These are phyloP conservation scores for Xestia rhomboidea DNA, from an alignment of 2,888 invertebrate genomes.

Conservation along the genomic window DNA sequence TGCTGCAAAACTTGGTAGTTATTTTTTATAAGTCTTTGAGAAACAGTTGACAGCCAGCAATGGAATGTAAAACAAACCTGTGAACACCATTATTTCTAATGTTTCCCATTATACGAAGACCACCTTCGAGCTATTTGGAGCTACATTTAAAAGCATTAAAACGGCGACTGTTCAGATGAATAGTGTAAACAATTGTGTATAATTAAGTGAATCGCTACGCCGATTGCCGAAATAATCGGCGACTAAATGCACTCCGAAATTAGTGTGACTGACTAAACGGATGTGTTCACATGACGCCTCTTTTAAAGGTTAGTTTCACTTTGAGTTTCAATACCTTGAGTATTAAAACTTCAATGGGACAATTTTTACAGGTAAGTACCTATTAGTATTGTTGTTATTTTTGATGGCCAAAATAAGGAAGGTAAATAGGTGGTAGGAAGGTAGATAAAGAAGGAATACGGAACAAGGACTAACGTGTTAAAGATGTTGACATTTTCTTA, in stretches of 20 bases:
- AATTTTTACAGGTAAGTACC: background rate
- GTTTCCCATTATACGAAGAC: conserved; percentile 60
- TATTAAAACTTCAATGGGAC: conserved; percentile 1
- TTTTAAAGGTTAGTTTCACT: conserved; percentile 28
- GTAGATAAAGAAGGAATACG: background rate
- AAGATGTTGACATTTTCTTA: background rate
- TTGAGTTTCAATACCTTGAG: conserved; percentile 8
- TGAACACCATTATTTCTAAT: conserved; percentile 38
- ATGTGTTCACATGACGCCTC: conserved; percentile 75
- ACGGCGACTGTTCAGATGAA: conserved; percentile 75
- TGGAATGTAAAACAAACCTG: conserved; percentile 35
- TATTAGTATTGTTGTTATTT: conserved; percentile 4
- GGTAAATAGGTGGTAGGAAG: no score
- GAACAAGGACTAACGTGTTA: background rate
- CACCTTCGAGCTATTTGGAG: conserved; percentile 77
- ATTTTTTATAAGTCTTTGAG: background rate
- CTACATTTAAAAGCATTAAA: conserved; percentile 78
- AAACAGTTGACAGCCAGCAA: conserved; percentile 18
- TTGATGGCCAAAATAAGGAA: background rate
- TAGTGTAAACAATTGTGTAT: conserved; percentile 81
- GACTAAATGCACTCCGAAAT: conserved; percentile 83
- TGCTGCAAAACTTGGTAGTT: conserved; percentile 5
- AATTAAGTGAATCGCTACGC: conserved; percentile 82
- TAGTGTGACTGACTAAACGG: conserved; percentile 76
- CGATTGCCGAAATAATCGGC: conserved; percentile 81